A percentile compares a stretch with the other conserved stretches of the same genome.
phyloP scores from a whole-genome alignment of 2,888 invertebrate genomes.

The Eubasilissa splendida region DNA sequence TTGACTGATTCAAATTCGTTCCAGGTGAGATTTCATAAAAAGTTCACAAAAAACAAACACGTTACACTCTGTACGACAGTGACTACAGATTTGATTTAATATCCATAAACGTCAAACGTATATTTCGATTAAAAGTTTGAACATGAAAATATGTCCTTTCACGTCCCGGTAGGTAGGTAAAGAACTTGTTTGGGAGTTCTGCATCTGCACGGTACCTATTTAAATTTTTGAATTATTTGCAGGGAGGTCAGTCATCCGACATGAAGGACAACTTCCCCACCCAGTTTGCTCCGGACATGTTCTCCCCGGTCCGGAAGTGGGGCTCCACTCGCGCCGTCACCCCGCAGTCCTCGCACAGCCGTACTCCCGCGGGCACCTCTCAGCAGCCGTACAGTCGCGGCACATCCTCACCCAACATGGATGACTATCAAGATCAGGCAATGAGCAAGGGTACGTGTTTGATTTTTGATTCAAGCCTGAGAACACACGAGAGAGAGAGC shows the following conservation, averaged over 20 bases:
- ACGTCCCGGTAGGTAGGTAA: too few species aligned
- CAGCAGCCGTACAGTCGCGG: not conserved
- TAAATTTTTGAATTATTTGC: slow-evolving; percentile 2
- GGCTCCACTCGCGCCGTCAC: slow-evolving; percentile 59
- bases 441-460: slow-evolving; percentile 50
- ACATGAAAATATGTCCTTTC: too few species aligned
- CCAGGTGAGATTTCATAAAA: slow-evolving; percentile 60
- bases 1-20: slow-evolving; percentile 75
- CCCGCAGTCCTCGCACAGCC: slow-evolving; percentile 51
- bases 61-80: too few species aligned
- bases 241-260: slow-evolving; percentile 49
- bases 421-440: slow-evolving; percentile 51
- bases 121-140: too few species aligned
- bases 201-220: not conserved
- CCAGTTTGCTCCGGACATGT: slow-evolving; percentile 68
- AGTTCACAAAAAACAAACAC: too few species aligned
- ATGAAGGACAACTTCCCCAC: slow-evolving; percentile 62
- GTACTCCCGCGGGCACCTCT: slow-evolving; percentile 9
- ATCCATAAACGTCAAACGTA: too few species aligned
- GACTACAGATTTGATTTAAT: too few species aligned
- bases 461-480: too few species aligned
- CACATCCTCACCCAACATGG: slow-evolving; percentile 38
- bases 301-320: slow-evolving; percentile 59
- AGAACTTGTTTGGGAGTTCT: not conserved
- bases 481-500: too few species aligned